Percentiles rank a stretch among this genome's conserved stretches.
Conservation (phyloP, 2,888 invertebrate species). For the Oscheius sp. region DNA sequence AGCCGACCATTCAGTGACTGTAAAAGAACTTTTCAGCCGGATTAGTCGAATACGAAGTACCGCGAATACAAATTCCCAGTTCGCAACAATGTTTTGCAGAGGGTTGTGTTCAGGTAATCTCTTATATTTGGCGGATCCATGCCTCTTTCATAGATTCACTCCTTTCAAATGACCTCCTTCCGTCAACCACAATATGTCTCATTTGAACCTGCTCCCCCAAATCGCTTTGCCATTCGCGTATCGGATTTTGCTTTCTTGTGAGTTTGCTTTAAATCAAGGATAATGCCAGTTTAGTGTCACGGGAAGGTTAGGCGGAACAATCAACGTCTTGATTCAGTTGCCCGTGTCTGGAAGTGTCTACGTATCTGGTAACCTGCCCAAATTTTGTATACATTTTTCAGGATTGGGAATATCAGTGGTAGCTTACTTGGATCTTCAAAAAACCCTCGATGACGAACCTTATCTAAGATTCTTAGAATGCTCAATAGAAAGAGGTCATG, state of each 20-base stretch:
- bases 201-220: slow-evolving; percentile 61
- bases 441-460: slow-evolving; percentile 62
- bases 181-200: slow-evolving; percentile 56
- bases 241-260: slow-evolving; percentile 64
- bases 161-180: slow-evolving; percentile 58
- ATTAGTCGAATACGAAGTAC: slow-evolving; percentile 68
- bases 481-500: slow-evolving; percentile 53
- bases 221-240: slow-evolving; percentile 60
- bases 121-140: not conserved
- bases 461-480: slow-evolving; percentile 59
- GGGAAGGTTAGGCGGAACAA: slow-evolving; percentile 59
- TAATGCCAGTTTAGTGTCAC: slow-evolving; percentile 49
- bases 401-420: slow-evolving; percentile 59
- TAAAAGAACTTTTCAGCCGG: slow-evolving; percentile 61
- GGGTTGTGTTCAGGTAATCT: slow-evolving; percentile 67
- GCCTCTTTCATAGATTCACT: slow-evolving; percentile 48
- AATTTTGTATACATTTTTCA: slow-evolving; percentile 23
- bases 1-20: slow-evolving; percentile 1
- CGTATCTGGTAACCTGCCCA: slow-evolving; percentile 43
- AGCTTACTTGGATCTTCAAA: slow-evolving; percentile 59
- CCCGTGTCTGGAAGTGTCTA: slow-evolving; percentile 59
- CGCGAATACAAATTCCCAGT: slow-evolving; percentile 62
- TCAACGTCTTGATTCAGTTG: slow-evolving; percentile 59
- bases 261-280: slow-evolving; percentile 32
- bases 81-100: slow-evolving; percentile 72